Evolutionary conservation across 2,888 invertebrate genomes (phyloP), one percentile per base, ranked within the genome.

Genomic region (Lycocerus yunnanus): DNA sequence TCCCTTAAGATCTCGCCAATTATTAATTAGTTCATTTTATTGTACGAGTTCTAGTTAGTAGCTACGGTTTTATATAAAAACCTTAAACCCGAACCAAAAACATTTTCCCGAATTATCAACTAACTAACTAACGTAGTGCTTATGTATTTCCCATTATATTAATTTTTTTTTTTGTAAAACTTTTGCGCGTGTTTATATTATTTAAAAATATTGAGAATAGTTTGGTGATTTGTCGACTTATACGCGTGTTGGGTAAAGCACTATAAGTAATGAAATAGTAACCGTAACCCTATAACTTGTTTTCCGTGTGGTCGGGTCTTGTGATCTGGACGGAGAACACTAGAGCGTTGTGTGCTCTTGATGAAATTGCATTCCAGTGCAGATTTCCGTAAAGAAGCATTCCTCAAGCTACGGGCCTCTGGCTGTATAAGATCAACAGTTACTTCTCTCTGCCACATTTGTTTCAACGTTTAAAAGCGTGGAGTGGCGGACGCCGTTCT

Each of bases 331-430:
- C 85, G 84, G 83, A 82, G 83, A 85, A 84, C 82, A 85, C 82
- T 84, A 83, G 84, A 80, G 82, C 83, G 84, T 82, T 84, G 83
- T 84, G 82, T 84, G 85, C 85, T 85, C 81, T 86, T 86, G 87
- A 87, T 87, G 86, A 87, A 86, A 87, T 87, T 87, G 86, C 87
- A 87, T 87, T 87, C 87, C 86, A 86, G 87, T 87, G 86, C 86
- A 87, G 86, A 86, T 86, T 87, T 87, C 86, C 86, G 86, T 87
- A 83, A 87, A 86, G 84, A 85, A 83, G 83, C 83, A 81, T 83
- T 83, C 81, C 82, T 82, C 78, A 76, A 77, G 80, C 79, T 77
- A 80, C 80, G 73, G 75, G 81, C 80, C 80, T 79, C 78, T 68
- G 79, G 82, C 81, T 84, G 83, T 84, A 83, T 83, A 84, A 85